Evolutionary conservation across 2,797 vertebrate genomes (phyloP).

Genomic region (Typhlichthys eigenmanni): DNA sequence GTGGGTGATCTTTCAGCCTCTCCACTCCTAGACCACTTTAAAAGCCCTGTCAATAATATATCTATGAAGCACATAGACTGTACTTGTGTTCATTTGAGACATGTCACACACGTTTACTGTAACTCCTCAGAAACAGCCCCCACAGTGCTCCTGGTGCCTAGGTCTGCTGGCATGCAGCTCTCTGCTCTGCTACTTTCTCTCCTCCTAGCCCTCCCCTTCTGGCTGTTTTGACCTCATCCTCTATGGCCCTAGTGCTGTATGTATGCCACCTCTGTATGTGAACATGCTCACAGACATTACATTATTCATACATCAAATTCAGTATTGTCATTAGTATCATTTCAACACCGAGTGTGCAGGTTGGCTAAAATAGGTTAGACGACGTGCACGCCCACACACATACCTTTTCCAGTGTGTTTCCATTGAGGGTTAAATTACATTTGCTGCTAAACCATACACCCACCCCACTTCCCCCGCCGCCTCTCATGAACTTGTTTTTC

Average conservation of each 20-base stretch:
- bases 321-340: too few relatives aligned
- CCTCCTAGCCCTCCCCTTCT: conserved; percentile 4
- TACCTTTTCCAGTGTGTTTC: neutral
- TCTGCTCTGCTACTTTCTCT: neutral
- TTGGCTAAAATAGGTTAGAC: neutral
- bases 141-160: conserved; percentile 11
- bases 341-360: neutral
- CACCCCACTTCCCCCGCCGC: neutral
- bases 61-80: conserved; percentile 35
- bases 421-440: too few relatives aligned
- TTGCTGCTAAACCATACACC: conserved; percentile 1
- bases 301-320: too few relatives aligned
- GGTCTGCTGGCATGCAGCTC: too few relatives aligned
- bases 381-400: conserved; percentile 9
- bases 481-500: too few relatives aligned
- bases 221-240: conserved; percentile 54
- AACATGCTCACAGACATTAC: too few relatives aligned
- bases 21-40: conserved; percentile 15
- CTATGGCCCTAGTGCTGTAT: neutral
- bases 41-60: conserved; percentile 40
- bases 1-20: conserved; percentile 4
- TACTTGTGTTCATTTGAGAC: neutral
- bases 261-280: neutral
- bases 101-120: neutral
- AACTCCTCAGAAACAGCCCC: conserved; percentile 37